Percentiles rank a stretch among this genome's conserved stretches.
Evolutionary conservation across 2,888 invertebrate genomes (phyloP).

Genomic region (Troglohyphantes excavatus): DNA sequence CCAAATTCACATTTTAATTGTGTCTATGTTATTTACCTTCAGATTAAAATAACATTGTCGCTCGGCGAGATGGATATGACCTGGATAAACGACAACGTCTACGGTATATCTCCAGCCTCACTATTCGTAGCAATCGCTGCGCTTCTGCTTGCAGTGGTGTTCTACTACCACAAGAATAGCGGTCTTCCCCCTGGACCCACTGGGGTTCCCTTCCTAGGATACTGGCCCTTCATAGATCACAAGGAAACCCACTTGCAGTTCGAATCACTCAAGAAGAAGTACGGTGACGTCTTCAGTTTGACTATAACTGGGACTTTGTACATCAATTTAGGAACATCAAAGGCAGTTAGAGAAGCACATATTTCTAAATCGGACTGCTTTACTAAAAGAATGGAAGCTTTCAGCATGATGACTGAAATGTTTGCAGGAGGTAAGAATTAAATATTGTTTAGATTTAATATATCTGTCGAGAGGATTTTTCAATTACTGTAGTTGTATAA

Average conservation of each 20-base stretch:
- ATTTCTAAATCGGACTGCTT: constrained; percentile 29
- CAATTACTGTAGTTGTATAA: no score
- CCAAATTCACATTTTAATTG: no score
- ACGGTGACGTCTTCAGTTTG: constrained; percentile 78
- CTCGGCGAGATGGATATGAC: not conserved
- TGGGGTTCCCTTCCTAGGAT: constrained; percentile 79
- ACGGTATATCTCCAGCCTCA: not conserved
- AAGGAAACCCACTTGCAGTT: constrained; percentile 65
- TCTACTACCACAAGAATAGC: not conserved
- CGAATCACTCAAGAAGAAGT: constrained; percentile 59
- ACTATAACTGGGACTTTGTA: constrained; percentile 17
- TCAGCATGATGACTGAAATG: not conserved
- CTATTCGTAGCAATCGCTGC: not conserved
- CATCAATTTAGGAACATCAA: constrained; percentile 30
- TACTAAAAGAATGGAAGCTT: not conserved
- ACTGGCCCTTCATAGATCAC: constrained; percentile 76
- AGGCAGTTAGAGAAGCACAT: constrained; percentile 34
- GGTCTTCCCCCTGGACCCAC: constrained; percentile 78
- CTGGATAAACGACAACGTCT: not conserved
- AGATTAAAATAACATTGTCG: not conserved
- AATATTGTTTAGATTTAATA: no score
- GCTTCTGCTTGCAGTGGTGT: not conserved
- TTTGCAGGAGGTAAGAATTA: constrained; percentile 14
- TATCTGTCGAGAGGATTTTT: no score
- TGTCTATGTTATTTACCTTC: not conserved